Percentiles rank a stretch among this genome's conserved stretches.
phyloP scores from a whole-genome alignment of 2,888 invertebrate genomes.

The Coleophora flavipennella region DNA sequence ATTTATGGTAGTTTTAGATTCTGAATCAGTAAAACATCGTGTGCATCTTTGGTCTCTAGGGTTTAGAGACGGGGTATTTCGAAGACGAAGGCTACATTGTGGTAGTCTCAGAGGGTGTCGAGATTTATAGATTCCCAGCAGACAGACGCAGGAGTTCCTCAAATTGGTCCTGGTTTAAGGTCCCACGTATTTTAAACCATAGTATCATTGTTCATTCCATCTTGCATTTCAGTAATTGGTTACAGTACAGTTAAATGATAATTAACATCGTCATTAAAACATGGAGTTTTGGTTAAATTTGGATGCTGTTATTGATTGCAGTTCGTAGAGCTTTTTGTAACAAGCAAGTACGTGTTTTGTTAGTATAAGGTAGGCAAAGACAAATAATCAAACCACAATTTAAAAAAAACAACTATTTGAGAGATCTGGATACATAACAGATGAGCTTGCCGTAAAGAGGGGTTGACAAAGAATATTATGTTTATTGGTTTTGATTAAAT shows the following conservation, averaged over 20 bases:
- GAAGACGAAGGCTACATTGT: conserved; percentile 74
- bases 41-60: conserved; percentile 63
- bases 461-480: too few relatives aligned
- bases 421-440: too few relatives aligned
- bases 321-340: too few relatives aligned
- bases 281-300: not conserved
- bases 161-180: conserved; percentile 81
- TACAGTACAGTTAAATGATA: not conserved
- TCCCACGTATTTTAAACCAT: conserved; percentile 60
- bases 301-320: too few relatives aligned
- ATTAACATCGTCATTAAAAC: not conserved
- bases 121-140: conserved; percentile 76
- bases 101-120: conserved; percentile 75
- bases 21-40: conserved; percentile 29
- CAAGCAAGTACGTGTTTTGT: too few relatives aligned
- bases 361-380: too few relatives aligned
- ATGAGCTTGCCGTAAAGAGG: too few relatives aligned
- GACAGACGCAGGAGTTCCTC: conserved; percentile 73
- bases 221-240: conserved; percentile 37
- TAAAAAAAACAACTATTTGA: too few relatives aligned
- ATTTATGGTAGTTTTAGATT: not conserved
- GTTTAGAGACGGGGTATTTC: conserved; percentile 74
- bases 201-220: conserved; percentile 54
- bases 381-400: too few relatives aligned
- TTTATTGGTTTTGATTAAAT: too few relatives aligned